Evolutionary conservation across 1,140 invertebrate species (phyloP).

Genomic region (Doryteuthis pealeii): DNA sequence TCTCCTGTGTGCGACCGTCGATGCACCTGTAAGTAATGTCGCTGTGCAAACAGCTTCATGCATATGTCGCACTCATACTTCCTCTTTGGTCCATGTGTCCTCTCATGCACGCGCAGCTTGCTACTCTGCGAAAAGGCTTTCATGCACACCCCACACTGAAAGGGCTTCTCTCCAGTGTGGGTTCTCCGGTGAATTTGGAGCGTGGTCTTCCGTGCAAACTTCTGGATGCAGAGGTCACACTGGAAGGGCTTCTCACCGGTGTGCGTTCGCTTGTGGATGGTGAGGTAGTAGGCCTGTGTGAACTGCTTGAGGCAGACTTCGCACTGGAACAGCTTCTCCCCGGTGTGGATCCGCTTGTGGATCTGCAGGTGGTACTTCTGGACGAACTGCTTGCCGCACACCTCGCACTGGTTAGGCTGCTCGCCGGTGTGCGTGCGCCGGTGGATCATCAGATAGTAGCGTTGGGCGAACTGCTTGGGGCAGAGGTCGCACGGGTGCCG

Average conservation of each 20-base stretch:
- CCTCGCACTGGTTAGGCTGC: constrained; percentile 64
- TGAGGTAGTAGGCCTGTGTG: constrained; percentile 42
- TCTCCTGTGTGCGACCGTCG: constrained; percentile 24
- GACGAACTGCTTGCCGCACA: constrained; percentile 20
- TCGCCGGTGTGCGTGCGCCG: constrained; percentile 76
- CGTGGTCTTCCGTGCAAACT: constrained; percentile 46
- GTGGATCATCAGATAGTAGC: constrained; percentile 86
- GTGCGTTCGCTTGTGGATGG: neutral
- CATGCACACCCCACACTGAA: constrained; percentile 83
- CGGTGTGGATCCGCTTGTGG: constrained; percentile 19
- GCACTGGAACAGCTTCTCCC: constrained; percentile 26
- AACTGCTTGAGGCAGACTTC: constrained; percentile 80
- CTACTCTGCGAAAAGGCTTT: constrained; percentile 83
- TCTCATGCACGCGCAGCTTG: constrained; percentile 86
- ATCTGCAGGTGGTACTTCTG: constrained; percentile 3
- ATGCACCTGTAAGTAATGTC: constrained; percentile 77
- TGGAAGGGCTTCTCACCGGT: constrained; percentile 6
- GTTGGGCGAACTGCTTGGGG: constrained; percentile 80
- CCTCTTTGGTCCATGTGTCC: constrained; percentile 93
- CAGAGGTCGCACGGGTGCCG: constrained; percentile 73
- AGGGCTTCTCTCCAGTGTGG: constrained; percentile 62
- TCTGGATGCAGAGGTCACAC: constrained; percentile 18
- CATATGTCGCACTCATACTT: constrained; percentile 90
- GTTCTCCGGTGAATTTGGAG: constrained; percentile 28
- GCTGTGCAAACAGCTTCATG: constrained; percentile 83